Conservation (phyloP, 2,888 invertebrate species). For the Yponomeuta sedellus region DNA sequence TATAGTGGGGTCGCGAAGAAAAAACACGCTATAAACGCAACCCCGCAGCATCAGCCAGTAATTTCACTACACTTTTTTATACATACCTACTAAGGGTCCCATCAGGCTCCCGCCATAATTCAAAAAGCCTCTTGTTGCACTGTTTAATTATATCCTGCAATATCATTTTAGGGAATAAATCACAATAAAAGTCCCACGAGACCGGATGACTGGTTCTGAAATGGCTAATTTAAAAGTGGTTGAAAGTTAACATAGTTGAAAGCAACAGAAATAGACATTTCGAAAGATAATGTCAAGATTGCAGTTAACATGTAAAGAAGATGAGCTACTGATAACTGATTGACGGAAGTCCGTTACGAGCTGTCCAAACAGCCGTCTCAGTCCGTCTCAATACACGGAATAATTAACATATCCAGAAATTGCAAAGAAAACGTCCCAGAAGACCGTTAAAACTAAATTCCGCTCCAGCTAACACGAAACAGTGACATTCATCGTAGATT, state of each 20-base stretch:
- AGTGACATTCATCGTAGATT: constrained; percentile 33
- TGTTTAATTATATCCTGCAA: constrained; percentile 8
- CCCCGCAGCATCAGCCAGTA: constrained; percentile 32
- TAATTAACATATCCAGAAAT: constrained; percentile 17
- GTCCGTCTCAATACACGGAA: not conserved
- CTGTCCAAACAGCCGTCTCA: not conserved
- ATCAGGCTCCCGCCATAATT: constrained; percentile 38
- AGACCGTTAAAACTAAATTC: constrained; percentile 59
- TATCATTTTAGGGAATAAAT: not conserved
- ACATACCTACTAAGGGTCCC: constrained; percentile 32
- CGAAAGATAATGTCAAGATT: not conserved
- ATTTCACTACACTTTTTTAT: constrained; percentile 22
- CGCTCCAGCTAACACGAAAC: constrained; percentile 48
- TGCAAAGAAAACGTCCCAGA: constrained; percentile 22
- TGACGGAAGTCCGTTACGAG: constrained; percentile 24
- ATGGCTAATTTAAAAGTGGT: not conserved
- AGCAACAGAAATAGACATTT: not conserved
- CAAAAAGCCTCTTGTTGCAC: constrained; percentile 48
- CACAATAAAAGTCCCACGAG: not conserved
- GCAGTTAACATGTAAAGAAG: not conserved
- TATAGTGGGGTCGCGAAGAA: constrained; percentile 57
- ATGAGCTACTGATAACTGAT: constrained; percentile 18
- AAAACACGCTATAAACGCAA: constrained; percentile 64
- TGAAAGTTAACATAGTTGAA: not conserved
- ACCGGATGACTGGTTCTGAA: not conserved